phyloP scores from a whole-genome alignment of 2,888 invertebrate species.

The Meandrusa payeni region DNA sequence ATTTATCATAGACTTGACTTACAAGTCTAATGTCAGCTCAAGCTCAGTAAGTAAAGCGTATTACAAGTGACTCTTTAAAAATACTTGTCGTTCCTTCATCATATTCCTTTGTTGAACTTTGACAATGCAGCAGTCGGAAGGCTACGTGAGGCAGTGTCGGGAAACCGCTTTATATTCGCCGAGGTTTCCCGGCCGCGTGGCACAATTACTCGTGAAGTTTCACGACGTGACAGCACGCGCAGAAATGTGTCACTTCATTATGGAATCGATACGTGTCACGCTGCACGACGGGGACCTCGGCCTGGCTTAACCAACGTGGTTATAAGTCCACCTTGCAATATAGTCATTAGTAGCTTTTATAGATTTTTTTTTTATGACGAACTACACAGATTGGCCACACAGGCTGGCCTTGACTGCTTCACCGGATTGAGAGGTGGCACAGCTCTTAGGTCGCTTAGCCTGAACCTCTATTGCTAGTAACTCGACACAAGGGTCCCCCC shows the following conservation, averaged over 20 bases:
- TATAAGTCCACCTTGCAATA: too few species aligned
- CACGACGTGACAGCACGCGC: conserved; percentile 28
- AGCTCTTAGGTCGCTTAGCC: too few species aligned
- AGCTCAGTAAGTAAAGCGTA: neutral
- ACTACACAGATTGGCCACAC: too few species aligned
- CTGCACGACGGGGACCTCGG: conserved; percentile 33
- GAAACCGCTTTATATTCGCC: conserved; percentile 20
- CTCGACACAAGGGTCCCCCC: too few species aligned
- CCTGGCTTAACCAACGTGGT: conserved; percentile 1
- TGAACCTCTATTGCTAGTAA: too few species aligned
- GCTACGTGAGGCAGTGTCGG: conserved; percentile 14
- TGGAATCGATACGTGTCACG: conserved; percentile 43
- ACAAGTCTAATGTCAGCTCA: too few species aligned
- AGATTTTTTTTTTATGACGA: too few species aligned
- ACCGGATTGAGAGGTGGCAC: too few species aligned
- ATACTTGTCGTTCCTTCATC: conserved; percentile 12
- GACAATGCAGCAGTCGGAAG: conserved; percentile 15
- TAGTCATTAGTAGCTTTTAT: too few species aligned
- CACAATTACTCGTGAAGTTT: conserved; percentile 30
- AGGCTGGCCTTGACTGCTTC: too few species aligned
- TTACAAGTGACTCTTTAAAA: conserved; percentile 3
- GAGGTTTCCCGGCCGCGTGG: conserved; percentile 25
- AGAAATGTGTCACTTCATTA: conserved; percentile 48
- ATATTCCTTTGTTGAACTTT: conserved; percentile 19
- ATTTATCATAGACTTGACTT: too few species aligned